phyloP scores from a whole-genome alignment of 2,113 vertebrate genomes.

The Callospermophilus lateralis region DNA sequence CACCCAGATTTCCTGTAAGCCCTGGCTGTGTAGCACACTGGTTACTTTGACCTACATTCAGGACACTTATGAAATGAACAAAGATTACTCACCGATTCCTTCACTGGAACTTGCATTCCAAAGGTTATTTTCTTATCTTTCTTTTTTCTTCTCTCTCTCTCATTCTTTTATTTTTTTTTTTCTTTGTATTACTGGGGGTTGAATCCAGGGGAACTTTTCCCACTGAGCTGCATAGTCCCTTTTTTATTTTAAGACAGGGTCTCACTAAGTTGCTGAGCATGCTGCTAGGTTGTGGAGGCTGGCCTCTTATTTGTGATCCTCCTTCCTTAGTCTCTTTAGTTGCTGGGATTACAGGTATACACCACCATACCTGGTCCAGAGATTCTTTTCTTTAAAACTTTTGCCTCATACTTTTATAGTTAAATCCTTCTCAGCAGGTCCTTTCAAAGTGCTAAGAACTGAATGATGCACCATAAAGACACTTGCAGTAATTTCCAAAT shows the following conservation, averaged over 20 bases:
- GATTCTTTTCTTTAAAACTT: not conserved
- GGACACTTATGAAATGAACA: conserved; percentile 34
- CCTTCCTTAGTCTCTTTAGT: no score
- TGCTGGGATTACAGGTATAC: no score
- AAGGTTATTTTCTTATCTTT: conserved; percentile 68
- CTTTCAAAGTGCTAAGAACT: conserved; percentile 4
- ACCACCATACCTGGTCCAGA: no score
- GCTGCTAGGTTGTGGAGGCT: no score
- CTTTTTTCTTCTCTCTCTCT: not conserved
- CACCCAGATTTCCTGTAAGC: conserved; percentile 20
- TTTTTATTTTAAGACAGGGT: no score
- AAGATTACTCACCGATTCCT: conserved; percentile 10
- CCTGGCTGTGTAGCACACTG: not conserved
- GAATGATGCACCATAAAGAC: conserved; percentile 43
- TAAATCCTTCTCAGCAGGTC: conserved; percentile 48
- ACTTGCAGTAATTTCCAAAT: not conserved
- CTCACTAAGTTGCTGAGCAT: no score
- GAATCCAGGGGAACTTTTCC: no score
- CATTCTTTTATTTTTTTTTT: not conserved
- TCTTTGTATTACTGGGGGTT: no score
- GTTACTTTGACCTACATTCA: conserved; percentile 33
- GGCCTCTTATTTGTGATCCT: no score
- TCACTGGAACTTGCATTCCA: conserved; percentile 58
- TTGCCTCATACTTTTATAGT: conserved; percentile 43
- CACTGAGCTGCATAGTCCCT: no score